These are phyloP conservation scores for Cheilosia pagana DNA, from an alignment of 2,888 invertebrate genomes.

Conservation along the genomic window DNA sequence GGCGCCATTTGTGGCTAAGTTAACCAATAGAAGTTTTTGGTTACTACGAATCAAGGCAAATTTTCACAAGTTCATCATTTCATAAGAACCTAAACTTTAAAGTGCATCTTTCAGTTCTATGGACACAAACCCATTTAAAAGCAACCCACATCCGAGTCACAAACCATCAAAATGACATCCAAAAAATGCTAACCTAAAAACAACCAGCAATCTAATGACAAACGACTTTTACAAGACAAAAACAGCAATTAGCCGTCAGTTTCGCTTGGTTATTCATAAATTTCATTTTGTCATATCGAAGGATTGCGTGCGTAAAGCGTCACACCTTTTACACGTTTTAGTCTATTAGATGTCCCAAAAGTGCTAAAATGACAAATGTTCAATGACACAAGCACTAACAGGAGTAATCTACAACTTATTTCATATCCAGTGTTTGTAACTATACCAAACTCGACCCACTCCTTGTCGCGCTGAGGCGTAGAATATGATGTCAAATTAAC, in stretches of 20 bases:
- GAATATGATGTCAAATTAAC: constrained; percentile 72
- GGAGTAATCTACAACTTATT: constrained; percentile 30
- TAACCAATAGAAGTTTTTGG: no score
- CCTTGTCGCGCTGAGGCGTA: not conserved
- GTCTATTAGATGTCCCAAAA: constrained; percentile 26
- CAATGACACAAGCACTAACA: constrained; percentile 43
- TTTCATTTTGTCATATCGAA: constrained; percentile 51
- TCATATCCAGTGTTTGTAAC: constrained; percentile 3
- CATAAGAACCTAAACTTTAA: no score
- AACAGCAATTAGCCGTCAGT: constrained; percentile 49
- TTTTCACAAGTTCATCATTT: no score
- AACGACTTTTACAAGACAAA: not conserved
- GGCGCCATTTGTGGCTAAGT: no score
- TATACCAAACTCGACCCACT: not conserved
- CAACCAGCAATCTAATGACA: not conserved
- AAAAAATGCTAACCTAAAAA: no score
- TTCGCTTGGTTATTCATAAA: constrained; percentile 63
- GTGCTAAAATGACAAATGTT: constrained; percentile 69
- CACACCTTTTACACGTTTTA: not conserved
- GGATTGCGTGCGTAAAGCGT: constrained; percentile 26
- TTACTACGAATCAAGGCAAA: no score
- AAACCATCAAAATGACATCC: no score
- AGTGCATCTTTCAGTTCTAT: no score
- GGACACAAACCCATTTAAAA: no score
- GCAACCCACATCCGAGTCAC: no score